Conservation (phyloP, 2,113 vertebrate species). For the Ciconia maguari region DNA sequence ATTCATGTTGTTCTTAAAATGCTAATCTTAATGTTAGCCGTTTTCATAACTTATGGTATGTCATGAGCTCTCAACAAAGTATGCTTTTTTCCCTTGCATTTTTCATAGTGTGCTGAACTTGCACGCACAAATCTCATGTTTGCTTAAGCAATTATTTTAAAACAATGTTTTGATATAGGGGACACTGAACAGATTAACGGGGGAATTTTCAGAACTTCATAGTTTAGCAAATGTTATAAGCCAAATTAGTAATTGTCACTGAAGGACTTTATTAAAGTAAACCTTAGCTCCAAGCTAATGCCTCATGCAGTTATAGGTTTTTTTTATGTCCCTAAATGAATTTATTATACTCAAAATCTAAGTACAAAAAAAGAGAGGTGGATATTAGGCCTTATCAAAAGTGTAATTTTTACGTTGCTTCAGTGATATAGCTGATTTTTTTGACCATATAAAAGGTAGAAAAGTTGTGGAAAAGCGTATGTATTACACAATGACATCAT, state of each 20-base stretch:
- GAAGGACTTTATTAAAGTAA: background rate
- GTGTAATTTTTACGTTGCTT: background rate
- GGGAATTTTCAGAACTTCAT: background rate
- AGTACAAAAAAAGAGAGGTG: background rate
- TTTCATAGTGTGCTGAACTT: background rate
- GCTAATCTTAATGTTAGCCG: background rate
- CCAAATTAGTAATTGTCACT: background rate
- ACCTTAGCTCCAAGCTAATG: background rate
- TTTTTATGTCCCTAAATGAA: background rate
- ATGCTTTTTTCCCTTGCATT: background rate
- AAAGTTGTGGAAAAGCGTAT: background rate
- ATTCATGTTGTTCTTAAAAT: background rate
- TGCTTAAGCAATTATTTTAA: background rate
- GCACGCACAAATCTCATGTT: background rate
- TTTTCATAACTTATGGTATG: background rate
- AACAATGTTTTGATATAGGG: background rate
- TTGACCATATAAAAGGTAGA: background rate
- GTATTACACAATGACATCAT: background rate
- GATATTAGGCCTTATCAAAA: background rate
- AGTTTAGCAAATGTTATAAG: background rate
- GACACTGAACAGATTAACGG: background rate
- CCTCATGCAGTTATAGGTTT: background rate
- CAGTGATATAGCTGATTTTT: background rate
- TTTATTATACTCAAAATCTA: background rate
- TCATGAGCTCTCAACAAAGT: background rate